Base-by-base conservation (phyloP, 2,888 invertebrate species). In the Tenthredo mesomela region DNA sequence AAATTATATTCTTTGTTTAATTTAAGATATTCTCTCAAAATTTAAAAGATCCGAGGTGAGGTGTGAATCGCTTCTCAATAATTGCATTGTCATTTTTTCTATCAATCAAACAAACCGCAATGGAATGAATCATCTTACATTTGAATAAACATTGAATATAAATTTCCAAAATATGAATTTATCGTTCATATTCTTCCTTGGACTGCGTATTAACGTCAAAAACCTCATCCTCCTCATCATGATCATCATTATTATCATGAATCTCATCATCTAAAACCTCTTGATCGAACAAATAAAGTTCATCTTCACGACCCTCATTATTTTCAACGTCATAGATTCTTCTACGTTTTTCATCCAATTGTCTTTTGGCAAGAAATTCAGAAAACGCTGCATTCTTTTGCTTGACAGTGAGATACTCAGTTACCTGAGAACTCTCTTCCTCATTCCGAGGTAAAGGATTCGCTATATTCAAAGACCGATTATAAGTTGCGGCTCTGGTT, bases 301-400 rank as follows among this genome's bases (percentile, higher is more conserved):
- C 87, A 54, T 88, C 84, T 18, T 89, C 87, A 29, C 88, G 54
- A 4, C 88, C 86, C 33, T 91, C 89, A 84, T 90, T 89, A 67
- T 88, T 91, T 33, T 93, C 93, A 88, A 90, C 85, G 73, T 87
- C 84, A 43, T 12, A 7, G 18, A 82, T 70, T n/a, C 65, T 84
- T 83, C 84, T 91, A 88, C 40, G 89, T 84, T 84, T 90, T 43
- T 87, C 86, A 9, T 89, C 88, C 87, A 94, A 94, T 93, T 94
- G 94, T 93, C 95, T 93, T 86, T 95, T 94, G 65, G 92, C 88
- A 86, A 96, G 91, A 90, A 96, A 96, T 33, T 95, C 93, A 0
- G 94, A 93, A 86, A 96, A 94, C 18, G 95, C 94, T 85, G 94
- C 92, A 84, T 93, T 93, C 89, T 95, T 95, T 78, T 92, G 87